phyloP scores from a whole-genome alignment of 2,113 vertebrate genomes.

The Kryptolebias marmoratus region DNA sequence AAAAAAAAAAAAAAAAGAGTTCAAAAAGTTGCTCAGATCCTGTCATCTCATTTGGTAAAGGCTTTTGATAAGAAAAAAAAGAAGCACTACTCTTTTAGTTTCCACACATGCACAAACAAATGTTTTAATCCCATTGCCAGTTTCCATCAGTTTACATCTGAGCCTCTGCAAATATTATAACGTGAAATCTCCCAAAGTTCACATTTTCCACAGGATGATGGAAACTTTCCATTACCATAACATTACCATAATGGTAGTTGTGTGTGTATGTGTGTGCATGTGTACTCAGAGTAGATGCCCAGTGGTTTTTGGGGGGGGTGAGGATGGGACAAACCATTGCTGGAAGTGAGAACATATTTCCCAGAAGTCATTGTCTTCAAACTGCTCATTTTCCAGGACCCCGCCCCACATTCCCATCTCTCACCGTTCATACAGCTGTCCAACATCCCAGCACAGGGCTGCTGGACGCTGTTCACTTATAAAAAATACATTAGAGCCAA shows the following conservation, averaged over 20 bases:
- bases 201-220: constrained; percentile 63
- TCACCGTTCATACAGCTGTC: constrained; percentile 33
- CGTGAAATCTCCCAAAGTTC: constrained; percentile 48
- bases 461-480: constrained; percentile 44
- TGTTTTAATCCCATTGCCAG: constrained; percentile 11
- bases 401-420: neutral
- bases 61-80: constrained; percentile 16
- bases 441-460: constrained; percentile 15
- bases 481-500: constrained; percentile 52
- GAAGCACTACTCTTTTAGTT: constrained; percentile 9
- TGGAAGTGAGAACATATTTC: constrained; percentile 56
- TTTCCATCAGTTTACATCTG: constrained; percentile 50
- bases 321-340: constrained; percentile 32
- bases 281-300: constrained; percentile 4
- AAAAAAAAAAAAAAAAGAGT: neutral
- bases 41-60: constrained; percentile 3
- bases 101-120: neutral
- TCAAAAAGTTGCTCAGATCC: neutral
- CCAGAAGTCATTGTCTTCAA: constrained; percentile 67
- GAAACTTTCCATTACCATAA: constrained; percentile 57
- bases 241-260: constrained; percentile 28
- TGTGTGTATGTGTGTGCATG: neutral
- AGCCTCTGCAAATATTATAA: constrained; percentile 48
- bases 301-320: constrained; percentile 42
- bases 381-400: constrained; percentile 33